Conservation (phyloP, 2,797 vertebrate species). For the Chlorospingus flavigularis region DNA sequence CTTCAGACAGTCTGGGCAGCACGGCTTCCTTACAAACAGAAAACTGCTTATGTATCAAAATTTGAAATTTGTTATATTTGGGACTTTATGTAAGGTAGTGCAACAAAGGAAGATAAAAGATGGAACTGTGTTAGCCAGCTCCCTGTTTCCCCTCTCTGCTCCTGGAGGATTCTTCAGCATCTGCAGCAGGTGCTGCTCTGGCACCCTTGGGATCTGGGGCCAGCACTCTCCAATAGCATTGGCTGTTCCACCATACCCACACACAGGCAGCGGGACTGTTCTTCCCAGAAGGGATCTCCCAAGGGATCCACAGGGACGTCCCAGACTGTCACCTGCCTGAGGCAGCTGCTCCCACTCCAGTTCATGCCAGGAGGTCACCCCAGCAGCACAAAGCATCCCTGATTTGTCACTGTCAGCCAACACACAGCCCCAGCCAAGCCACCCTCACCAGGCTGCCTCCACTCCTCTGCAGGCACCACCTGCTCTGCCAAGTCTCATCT, state of each 20-base stretch:
- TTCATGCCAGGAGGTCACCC: too few species aligned
- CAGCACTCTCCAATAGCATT: rapidly evolving
- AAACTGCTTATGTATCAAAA: not conserved
- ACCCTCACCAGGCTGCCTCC: not conserved
- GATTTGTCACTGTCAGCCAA: not conserved
- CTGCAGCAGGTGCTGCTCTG: not conserved
- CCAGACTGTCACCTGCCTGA: rapidly evolving
- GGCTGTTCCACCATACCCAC: rapidly evolving
- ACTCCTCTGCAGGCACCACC: not conserved
- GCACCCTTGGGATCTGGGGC: not conserved
- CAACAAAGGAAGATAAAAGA: not conserved
- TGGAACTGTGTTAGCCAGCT: not conserved
- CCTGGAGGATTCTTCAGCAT: not conserved
- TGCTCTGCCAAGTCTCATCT: not conserved
- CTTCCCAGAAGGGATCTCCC: too few species aligned
- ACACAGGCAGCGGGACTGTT: rapidly evolving
- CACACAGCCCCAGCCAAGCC: not conserved
- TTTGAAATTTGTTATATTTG: not conserved
- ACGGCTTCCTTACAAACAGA: not conserved
- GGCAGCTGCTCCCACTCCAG: not conserved
- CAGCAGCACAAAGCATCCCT: not conserved
- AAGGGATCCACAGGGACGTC: not conserved
- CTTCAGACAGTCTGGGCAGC: not conserved
- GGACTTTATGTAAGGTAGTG: not conserved
- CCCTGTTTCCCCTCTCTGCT: rapidly evolving